Evolutionary conservation across 2,113 vertebrate genomes (phyloP).

Genomic region (Alligator sinensis): DNA sequence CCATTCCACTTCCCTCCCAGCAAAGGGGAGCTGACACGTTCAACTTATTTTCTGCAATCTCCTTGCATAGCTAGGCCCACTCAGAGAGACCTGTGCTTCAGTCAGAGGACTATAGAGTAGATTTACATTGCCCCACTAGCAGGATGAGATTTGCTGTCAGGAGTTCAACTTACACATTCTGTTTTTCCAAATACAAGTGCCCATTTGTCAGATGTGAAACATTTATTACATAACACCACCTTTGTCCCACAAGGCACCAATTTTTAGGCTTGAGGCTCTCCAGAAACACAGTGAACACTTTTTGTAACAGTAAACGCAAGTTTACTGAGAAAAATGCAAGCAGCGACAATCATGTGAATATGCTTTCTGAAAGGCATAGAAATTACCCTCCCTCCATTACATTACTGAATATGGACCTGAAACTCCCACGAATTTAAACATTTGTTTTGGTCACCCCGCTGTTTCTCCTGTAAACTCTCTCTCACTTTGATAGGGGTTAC

Average conservation of each 20-base stretch:
- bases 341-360: background rate
- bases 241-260: accelerated
- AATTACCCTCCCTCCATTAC: background rate
- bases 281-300: background rate
- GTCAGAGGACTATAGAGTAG: background rate
- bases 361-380: background rate
- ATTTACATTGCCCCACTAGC: background rate
- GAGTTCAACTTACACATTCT: background rate
- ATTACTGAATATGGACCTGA: background rate
- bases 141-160: background rate
- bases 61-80: constrained; percentile 19
- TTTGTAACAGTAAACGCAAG: background rate
- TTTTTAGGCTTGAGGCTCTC: background rate
- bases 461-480: background rate
- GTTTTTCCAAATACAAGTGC: background rate
- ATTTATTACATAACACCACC: background rate
- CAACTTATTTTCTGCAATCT: constrained; percentile 64
- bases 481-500: accelerated
- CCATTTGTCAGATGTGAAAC: background rate
- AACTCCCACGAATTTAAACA: background rate
- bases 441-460: background rate
- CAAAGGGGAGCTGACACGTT: constrained; percentile 12
- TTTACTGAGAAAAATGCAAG: background rate
- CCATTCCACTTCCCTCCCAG: background rate
- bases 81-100: background rate